These are phyloP conservation scores for Nebria salina DNA, from an alignment of 2,888 invertebrate genomes.

Conservation along the genomic window DNA sequence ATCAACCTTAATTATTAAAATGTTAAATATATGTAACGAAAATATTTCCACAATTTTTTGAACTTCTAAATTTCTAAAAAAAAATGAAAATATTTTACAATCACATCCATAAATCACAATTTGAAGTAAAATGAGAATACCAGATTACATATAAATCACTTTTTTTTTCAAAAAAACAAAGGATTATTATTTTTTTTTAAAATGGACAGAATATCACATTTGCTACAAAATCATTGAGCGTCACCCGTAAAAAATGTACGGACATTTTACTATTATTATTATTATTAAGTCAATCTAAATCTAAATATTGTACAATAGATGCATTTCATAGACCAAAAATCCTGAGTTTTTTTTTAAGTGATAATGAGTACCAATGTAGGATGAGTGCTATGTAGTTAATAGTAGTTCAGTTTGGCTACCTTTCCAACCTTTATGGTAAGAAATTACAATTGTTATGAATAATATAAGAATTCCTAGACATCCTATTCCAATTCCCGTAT, in stretches of 20 bases:
- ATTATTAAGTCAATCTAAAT: too few relatives aligned
- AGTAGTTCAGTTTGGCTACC: conserved; percentile 59
- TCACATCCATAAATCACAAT: neutral
- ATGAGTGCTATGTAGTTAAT: conserved; percentile 11
- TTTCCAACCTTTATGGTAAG: conserved; percentile 56
- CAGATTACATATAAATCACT: too few relatives aligned
- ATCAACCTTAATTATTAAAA: neutral
- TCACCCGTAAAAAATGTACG: neutral
- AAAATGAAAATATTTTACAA: neutral
- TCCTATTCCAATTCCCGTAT: conserved; percentile 66
- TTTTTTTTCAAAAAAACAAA: neutral
- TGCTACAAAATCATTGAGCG: neutral
- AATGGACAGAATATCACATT: neutral
- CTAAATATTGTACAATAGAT: too few relatives aligned
- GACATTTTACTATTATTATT: too few relatives aligned
- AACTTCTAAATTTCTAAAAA: neutral
- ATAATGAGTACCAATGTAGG: neutral
- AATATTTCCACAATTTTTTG: neutral
- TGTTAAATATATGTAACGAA: neutral
- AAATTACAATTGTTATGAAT: conserved; percentile 58
- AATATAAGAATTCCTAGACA: conserved; percentile 55
- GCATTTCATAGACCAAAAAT: neutral
- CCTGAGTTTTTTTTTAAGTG: neutral
- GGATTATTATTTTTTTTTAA: neutral
- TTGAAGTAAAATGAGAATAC: neutral